Base-by-base conservation (phyloP, 2,113 vertebrate species). In the Talpa occidentalis region DNA sequence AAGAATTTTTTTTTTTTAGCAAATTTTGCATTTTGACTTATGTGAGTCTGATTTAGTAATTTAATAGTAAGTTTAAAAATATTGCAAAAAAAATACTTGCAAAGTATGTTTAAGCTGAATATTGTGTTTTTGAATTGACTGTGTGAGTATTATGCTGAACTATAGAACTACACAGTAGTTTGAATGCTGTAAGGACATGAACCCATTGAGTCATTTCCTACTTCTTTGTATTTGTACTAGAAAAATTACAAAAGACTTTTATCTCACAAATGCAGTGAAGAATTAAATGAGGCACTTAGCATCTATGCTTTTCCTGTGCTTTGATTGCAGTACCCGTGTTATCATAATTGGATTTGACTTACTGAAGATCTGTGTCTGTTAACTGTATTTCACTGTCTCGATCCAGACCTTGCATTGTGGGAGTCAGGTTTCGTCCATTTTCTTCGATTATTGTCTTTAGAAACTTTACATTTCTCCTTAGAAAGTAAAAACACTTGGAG, bases 31-130 rank as follows among this genome's bases (percentile, higher is more conserved):
- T 79, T 32, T 96, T 89, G 40, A 72, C 26, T 88, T 93, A 21
- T 91, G 49, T 77, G 6, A 80, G 10, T 90, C 42, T 96, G 82
- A n/a, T 60, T 87, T 83, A 44, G 49, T 95, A 87, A 83, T 67
- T 92, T 86, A 79, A 87, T 79, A 90, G 16, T 73, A 90, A 32
- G 69, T 87, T 77, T 95, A 73, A 94, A 94, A 92, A 83, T 81
- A 83, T 6, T 91, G 0, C 6, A 82, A 54, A 93, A 54, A 93
- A 80, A 91, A 22, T 42, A 47, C 60, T 88, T 69, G 22, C 88
- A 69, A 76, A 80, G 3, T 94, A 6, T 91, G 69, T 89, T 86
- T 14, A 86, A 66, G 10, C 28, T 62, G 19, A 35, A 19, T 72
- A 35, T 40, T 70, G 35, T 66, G 80, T 84, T 76, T 79, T 62